Evolutionary conservation across 2,888 invertebrate genomes (phyloP).

Genomic region (Coelogynopora nodosa): DNA sequence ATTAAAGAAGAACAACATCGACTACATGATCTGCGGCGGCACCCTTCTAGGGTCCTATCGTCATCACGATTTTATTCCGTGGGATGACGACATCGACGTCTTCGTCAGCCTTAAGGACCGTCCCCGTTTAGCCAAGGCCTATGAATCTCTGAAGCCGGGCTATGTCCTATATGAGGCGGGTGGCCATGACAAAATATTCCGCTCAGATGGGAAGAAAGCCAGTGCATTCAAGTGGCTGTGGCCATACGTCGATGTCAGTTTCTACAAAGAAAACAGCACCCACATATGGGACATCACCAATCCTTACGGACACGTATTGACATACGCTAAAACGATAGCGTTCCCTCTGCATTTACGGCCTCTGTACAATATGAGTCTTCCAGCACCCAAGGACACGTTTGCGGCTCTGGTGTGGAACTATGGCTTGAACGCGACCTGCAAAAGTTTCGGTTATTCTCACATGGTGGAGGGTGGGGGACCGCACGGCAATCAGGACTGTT

Average conservation of each 20-base stretch:
- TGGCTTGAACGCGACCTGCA: constrained; percentile 41
- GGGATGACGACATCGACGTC: constrained; percentile 50
- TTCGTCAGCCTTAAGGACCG: constrained; percentile 42
- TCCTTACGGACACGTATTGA: constrained; percentile 43
- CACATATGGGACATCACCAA: constrained; percentile 49
- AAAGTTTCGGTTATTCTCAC: constrained; percentile 48
- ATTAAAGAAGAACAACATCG: constrained; percentile 40
- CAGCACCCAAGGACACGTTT: constrained; percentile 48
- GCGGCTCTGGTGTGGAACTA: constrained; percentile 46
- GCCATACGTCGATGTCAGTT: constrained; percentile 50
- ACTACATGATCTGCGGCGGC: constrained; percentile 48
- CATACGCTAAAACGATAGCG: constrained; percentile 47
- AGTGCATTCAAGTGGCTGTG: constrained; percentile 48
- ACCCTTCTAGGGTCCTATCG: constrained; percentile 49
- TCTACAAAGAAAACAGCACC: constrained; percentile 49
- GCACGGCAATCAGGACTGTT: constrained; percentile 22
- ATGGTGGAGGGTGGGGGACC: constrained; percentile 46
- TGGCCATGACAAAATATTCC: constrained; percentile 48
- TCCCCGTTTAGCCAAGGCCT: not conserved
- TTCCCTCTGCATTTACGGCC: constrained; percentile 49
- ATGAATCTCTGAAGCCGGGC: constrained; percentile 14
- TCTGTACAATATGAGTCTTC: constrained; percentile 47
- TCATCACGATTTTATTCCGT: constrained; percentile 49
- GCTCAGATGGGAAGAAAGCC: constrained; percentile 31
- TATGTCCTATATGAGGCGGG: constrained; percentile 44